Base-by-base conservation (phyloP, 2,113 vertebrate species). In the Corythornis vintsioides region DNA sequence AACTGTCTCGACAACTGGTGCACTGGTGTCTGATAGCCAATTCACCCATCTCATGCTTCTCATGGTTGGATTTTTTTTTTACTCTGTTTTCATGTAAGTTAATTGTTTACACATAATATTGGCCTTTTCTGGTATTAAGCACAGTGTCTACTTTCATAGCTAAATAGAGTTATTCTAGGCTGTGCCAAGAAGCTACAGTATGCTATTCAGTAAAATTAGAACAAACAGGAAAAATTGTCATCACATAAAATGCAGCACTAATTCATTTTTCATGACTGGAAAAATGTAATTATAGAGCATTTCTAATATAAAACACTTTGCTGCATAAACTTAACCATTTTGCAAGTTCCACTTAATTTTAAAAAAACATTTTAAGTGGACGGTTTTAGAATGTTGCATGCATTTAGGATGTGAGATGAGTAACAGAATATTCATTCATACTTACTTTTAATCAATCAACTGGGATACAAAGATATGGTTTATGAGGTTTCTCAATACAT, bases 201-300 rank as follows among this genome's bases (percentile, higher is more conserved):
- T 52, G 90, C 95, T 95, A 96, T 97, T 97, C 94, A 96, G 73
- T 80, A 85, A 96, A 97, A 97, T 97, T 97, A 96, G 92, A 97
- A 96, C 93, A 97, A 97, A 97, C 88, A 96, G 90, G 84, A 96
- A 97, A 97, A 97, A 84, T 92, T 96, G 94, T 97, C 96, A 96
- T 72, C 65, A 52, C 91, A 96, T 96, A 96, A 96, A 98, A 97
- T 93, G 85, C 94, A 95, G 90, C 90, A 97, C 96, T 97, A 98
- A 97, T 97, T 97, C 96, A 97, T 97, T 97, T 97, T 96, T 94
- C 96, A 95, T 93, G 89, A 96, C 83, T 95, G 85, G 92, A 96
- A 96, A 97, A 97, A 97, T 83, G 21, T 96, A 97, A 97, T 98
- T 97, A 97, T 87, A 95, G 83, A 94, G 67, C 93, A 95, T 97